A percentile compares a stretch with the other conserved stretches of the same genome.
Evolutionary conservation across 2,888 invertebrate genomes (phyloP).

Genomic region (Rhogogaster chlorosoma): DNA sequence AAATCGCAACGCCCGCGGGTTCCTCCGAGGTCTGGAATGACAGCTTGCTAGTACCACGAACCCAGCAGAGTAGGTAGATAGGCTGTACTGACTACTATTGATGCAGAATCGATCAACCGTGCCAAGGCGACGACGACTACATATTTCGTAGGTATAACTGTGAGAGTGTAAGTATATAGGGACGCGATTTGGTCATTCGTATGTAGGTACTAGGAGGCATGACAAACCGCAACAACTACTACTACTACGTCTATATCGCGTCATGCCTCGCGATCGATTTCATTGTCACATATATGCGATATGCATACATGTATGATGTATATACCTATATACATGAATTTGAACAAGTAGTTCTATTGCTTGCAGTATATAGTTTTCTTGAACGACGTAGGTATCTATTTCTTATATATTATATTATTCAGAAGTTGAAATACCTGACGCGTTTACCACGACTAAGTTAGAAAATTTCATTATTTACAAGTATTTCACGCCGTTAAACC

Average conservation of each 20-base stretch:
- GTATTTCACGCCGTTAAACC: too few species aligned
- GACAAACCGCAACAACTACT: conserved; percentile 14
- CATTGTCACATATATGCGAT: not conserved
- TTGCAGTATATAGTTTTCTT: too few species aligned
- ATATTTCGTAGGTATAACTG: not conserved
- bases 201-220: not conserved
- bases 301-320: not conserved
- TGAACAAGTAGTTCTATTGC: not conserved
- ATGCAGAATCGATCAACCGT: conserved; percentile 36
- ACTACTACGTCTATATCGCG: not conserved
- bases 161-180: not conserved
- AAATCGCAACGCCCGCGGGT: not conserved
- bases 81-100: conserved; percentile 13
- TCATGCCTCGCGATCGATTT: conserved; percentile 17
- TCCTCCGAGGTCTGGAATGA: conserved; percentile 7
- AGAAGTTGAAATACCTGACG: not conserved
- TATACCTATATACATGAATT: not conserved
- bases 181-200: not conserved
- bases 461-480: too few species aligned
- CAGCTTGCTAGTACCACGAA: not conserved
- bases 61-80: not conserved
- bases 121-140: conserved; percentile 28
- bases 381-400: not conserved
- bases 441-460: not conserved
- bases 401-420: not conserved